Base-by-base conservation (phyloP, 2,797 vertebrate species). In the Sylvilagus floridanus region DNA sequence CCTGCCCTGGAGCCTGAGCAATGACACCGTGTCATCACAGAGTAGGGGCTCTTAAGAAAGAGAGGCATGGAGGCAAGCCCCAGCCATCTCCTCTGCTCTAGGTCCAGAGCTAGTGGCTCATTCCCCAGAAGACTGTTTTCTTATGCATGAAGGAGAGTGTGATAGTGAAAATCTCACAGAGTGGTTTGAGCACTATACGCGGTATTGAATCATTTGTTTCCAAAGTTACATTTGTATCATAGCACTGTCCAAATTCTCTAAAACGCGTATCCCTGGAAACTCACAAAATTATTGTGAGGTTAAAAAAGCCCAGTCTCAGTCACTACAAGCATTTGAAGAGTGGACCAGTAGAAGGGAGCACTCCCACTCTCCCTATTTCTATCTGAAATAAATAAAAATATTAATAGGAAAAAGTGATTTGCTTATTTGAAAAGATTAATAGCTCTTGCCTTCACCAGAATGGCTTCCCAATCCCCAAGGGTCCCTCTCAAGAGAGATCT, bases 151-250 rank as follows among this genome's bases (percentile, higher is more conserved):
- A 72, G 66, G 30, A 79, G 13, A 57, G 22, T 24, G 2, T 37
- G 50, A 79, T 50, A 57, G 5, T 42, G 10, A 9, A 82, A 63
- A 87, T 30, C 50, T 47, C 22, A 52, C 0, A 60, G 66, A 52
- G 19, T 50, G 1, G 26, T 68, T 19, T 30, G 26, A 65, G 37
- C 22, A 37, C 10, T 22, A 35, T 86, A 68, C 54, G 7, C 78
- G 10, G 66, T 50, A 52, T 71, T 82, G n/a, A 57, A 81, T 47
- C 57, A n/a, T 32, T 22, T 11, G 22, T 65, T 6, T 66, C 57
- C 52, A 14, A 30, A 83, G 26, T 54, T 52, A 65, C 52, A 84
- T 66, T 84, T 81, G 88, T 90, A 93, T 78, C 21, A 88, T 76
- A 16, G 63, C 37, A 69, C 73, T 76, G 26, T 62, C 95, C 62